Percentiles rank a stretch among this genome's conserved stretches.
Evolutionary conservation across 1,140 invertebrate genomes (phyloP).

Genomic region (Diploscapter pachys): DNA sequence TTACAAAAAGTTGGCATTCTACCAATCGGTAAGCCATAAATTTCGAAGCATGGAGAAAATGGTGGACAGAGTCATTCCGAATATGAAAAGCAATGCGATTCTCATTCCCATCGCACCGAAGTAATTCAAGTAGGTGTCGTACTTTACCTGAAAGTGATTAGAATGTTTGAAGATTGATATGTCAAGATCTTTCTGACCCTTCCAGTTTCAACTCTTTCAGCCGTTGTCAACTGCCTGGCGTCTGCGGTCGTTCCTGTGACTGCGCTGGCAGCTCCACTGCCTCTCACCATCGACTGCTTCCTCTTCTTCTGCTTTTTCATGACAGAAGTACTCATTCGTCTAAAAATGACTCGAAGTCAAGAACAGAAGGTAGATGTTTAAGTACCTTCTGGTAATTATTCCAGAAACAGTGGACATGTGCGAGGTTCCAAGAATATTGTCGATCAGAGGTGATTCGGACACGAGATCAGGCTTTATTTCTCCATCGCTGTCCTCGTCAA

Average conservation of each 20-base stretch:
- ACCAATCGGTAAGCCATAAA: slow-evolving; percentile 56
- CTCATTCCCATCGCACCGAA: slow-evolving; percentile 52
- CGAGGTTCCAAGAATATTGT: slow-evolving; percentile 45
- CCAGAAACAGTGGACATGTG: slow-evolving; percentile 57
- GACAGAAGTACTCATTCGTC: no score
- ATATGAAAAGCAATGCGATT: slow-evolving; percentile 45
- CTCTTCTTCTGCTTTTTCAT: no score
- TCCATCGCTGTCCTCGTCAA: background rate
- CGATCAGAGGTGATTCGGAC: slow-evolving; percentile 8
- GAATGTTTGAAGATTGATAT: no score
- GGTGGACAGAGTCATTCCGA: slow-evolving; percentile 47
- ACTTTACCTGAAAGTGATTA: slow-evolving; percentile 43
- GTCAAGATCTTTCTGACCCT: slow-evolving; percentile 32
- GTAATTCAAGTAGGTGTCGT: slow-evolving; percentile 45
- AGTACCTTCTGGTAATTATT: slow-evolving; percentile 33
- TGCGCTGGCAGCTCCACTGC: no score
- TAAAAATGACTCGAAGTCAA: background rate
- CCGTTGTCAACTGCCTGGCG: slow-evolving; percentile 18
- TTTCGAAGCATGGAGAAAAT: slow-evolving; percentile 53
- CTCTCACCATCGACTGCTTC: no score
- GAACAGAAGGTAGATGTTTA: no score
- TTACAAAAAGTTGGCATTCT: slow-evolving; percentile 40
- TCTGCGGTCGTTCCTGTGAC: slow-evolving; percentile 8
- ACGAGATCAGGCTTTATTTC: slow-evolving; percentile 8
- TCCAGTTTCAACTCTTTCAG: slow-evolving; percentile 55